Conservation (phyloP, 92 coral and sea anemone genomes). For the Palythoa caribaeorum region DNA sequence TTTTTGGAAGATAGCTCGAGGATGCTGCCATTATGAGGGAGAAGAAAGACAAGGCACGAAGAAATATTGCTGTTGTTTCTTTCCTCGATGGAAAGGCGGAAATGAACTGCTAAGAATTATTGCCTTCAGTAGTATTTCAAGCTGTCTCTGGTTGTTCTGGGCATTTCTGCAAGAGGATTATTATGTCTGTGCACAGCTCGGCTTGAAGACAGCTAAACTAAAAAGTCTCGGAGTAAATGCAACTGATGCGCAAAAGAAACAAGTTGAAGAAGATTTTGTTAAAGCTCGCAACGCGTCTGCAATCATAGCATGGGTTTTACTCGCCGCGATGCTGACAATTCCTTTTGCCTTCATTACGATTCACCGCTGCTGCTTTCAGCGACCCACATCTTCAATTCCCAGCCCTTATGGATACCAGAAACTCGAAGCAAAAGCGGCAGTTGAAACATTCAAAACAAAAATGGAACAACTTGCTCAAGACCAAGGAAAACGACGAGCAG, state of each 20-base stretch:
- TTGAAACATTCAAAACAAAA: conserved; percentile 71
- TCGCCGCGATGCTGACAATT: conserved; percentile 58
- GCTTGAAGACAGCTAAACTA: conserved; percentile 56
- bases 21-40: conserved; percentile 74
- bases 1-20: conserved; percentile 71
- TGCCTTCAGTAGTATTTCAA: conserved; percentile 60
- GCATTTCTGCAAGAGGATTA: conserved; percentile 78
- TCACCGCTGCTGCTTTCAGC: conserved; percentile 77
- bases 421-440: conserved; percentile 86
- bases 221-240: conserved; percentile 65
- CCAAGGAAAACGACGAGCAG: conserved; percentile 87
- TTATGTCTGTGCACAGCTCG: conserved; percentile 71
- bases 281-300: conserved; percentile 73
- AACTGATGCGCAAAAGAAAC: conserved; percentile 50
- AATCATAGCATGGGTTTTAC: conserved; percentile 68
- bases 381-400: conserved; percentile 75
- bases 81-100: conserved; percentile 85
- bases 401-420: conserved; percentile 76
- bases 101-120: conserved; percentile 58
- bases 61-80: conserved; percentile 65
- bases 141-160: conserved; percentile 82
- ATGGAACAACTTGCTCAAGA: conserved; percentile 83
- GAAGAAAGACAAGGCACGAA: conserved; percentile 50
- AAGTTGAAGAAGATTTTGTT: conserved; percentile 68
- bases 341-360: conserved; percentile 62